Evolutionary conservation across 2,797 vertebrate genomes (phyloP), one percentile per base, ranked within the genome.

Genomic region (Pantherophis alleghaniensis): DNA sequence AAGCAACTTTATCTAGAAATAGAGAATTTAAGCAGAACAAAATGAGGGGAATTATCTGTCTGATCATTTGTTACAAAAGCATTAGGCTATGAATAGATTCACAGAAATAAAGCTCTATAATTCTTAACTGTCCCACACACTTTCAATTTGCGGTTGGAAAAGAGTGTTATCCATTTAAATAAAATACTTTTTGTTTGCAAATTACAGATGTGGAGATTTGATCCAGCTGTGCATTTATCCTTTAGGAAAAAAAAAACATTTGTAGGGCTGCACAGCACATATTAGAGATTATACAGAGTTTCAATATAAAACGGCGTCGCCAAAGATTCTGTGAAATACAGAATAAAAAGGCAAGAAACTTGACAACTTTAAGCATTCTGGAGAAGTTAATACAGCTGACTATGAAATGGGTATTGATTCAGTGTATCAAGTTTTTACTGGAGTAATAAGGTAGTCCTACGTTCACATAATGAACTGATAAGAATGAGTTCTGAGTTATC

Each of bases 31-130:
- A 87, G 63, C n/a, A 26, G 47, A 95, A 53, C 88, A 95, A 94
- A 92, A 13, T 92, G 86, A 88, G 91, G 92, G 22, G 28, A 87
- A 57, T 24, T 24, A 32, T 83, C 37, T 93, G 53, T 83, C 37
- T 93, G 56, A 7, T 93, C 94, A 91, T 92, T 92, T 95, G 91
- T 92, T 95, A 94, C 89, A 96, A 88, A 87, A 90, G 57, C 79
- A 24, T 22, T 92, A 0, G 0, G 7, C 93, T 90, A 87, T 86
- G 47, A 42, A 79, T 42, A 88, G 24, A 24, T 32, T 83, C 92
- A 26, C 13, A 79, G 37, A 83, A 42, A 47, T 83, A 83, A 47
- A 83, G 37, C 37, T 83, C 74, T 83, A 11, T 24, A 12, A 83
- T 47, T 24, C 3, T 79, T 42, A 79, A 79, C 37, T 22, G 37